Evolutionary conservation across 2,113 vertebrate species (phyloP).

Genomic region (Eulemur rufifrons): DNA sequence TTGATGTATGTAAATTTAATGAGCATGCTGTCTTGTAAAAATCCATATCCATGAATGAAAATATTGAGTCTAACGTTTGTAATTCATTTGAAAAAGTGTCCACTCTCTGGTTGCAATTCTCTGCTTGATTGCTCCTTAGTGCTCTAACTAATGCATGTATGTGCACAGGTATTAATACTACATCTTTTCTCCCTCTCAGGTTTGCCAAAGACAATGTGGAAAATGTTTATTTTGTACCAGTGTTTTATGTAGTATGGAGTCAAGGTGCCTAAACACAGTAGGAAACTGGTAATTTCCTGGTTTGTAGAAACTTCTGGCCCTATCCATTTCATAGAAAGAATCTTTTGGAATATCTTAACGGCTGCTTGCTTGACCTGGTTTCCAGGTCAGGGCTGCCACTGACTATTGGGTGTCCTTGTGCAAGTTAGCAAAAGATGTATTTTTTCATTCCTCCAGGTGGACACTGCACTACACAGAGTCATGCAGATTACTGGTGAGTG

Average conservation of each 20-base stretch:
- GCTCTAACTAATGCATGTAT: neutral
- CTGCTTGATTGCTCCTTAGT: constrained; percentile 7
- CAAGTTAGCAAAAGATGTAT: neutral
- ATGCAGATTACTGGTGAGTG: neutral
- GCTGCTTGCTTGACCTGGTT: neutral
- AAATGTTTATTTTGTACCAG: constrained; percentile 22
- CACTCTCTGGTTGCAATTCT: constrained; percentile 19
- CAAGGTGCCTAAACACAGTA: neutral
- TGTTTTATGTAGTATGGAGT: constrained; percentile 26
- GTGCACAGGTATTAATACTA: neutral
- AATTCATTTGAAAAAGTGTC: constrained; percentile 49
- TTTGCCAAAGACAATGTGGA: constrained; percentile 3
- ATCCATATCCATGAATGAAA: constrained; percentile 62
- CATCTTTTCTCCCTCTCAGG: neutral
- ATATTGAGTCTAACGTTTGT: constrained; percentile 53
- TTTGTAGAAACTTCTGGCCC: neutral
- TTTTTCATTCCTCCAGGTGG: neutral
- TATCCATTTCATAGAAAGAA: neutral
- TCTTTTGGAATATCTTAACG: neutral
- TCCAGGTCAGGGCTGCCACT: neutral
- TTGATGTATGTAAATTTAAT: constrained; percentile 72
- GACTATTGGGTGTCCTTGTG: neutral
- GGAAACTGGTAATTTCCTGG: neutral
- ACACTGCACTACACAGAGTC: neutral
- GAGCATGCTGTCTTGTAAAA: constrained; percentile 62